Evolutionary conservation across 2,797 vertebrate species (phyloP).

Genomic region (Menidia menidia): DNA sequence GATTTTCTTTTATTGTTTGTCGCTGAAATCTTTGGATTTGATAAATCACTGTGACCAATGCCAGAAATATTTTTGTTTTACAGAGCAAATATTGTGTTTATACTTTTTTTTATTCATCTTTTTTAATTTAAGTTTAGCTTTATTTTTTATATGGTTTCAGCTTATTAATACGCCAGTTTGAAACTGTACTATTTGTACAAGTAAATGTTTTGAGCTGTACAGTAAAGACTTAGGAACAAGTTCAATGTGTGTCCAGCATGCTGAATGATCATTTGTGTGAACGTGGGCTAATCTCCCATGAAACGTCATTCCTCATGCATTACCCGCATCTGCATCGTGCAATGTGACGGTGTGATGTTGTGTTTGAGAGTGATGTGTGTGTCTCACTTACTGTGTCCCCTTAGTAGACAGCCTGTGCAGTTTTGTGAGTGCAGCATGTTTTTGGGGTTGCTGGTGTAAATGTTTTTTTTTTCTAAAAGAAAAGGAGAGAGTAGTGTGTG

Average conservation of each 20-base stretch:
- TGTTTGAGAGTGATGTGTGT: constrained; percentile 90
- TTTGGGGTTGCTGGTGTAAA: constrained; percentile 71
- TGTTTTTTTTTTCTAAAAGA: constrained; percentile 33
- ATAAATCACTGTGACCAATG: constrained; percentile 97
- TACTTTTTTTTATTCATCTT: constrained; percentile 78
- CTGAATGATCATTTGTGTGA: constrained; percentile 87
- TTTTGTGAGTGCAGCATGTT: constrained; percentile 89
- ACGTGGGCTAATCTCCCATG: constrained; percentile 77
- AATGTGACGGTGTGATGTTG: constrained; percentile 86
- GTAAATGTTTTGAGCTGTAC: constrained; percentile 90
- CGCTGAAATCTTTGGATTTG: constrained; percentile 89
- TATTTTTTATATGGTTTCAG: constrained; percentile 75
- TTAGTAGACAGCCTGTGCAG: constrained; percentile 92
- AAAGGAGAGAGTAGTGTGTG: constrained; percentile 53
- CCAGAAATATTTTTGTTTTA: constrained; percentile 78
- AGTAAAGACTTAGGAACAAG: constrained; percentile 90
- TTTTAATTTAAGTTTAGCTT: constrained; percentile 70
- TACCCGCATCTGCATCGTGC: constrained; percentile 84
- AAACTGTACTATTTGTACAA: constrained; percentile 88
- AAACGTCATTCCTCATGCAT: constrained; percentile 75
- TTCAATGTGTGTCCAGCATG: constrained; percentile 90
- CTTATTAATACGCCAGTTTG: constrained; percentile 80
- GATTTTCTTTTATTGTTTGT: constrained; percentile 78
- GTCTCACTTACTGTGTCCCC: constrained; percentile 87
- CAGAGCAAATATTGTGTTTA: constrained; percentile 71